Base-by-base conservation (phyloP, 2,888 invertebrate species). In the Leptopilina myrica region DNA sequence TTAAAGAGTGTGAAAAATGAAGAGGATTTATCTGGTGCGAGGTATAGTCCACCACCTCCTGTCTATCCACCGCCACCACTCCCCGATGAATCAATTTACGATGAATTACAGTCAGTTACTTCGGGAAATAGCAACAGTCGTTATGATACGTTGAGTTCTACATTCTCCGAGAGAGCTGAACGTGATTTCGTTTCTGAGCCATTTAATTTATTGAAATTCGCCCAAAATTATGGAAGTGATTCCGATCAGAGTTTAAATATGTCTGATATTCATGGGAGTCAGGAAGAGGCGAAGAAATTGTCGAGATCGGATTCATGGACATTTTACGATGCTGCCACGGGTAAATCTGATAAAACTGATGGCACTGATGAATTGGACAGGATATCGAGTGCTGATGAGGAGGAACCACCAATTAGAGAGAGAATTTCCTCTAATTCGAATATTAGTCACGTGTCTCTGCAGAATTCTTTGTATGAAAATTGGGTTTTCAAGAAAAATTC, bases 11-110 rank as follows among this genome's bases (percentile, higher is more conserved):
- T 86, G 69, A 88, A 84, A 81, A 88, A 89, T 76, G 89, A 90
- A 78, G 90, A 90, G 77, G 86, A 90, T 73, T 83, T 88, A 12
- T 85, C 88, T 79, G 86, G 86, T 11, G 78, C 76, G 53, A 84
- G 88, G 78, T 87, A 88, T 79, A 92, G 92, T 85, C 91, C 92
- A 78, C 93, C 94, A 62, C 94, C 94, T 15, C 94, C 94, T n/a
- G 87, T 92, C 46, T 93, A 94, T 87, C 94, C 94, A 65, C 94
- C 94, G 76, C 94, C 94, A n/a, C 93, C 94, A 67, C 90, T 93
- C 85, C 93, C 94, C 49, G 93, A 93, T 83, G 93, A 94, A 86
- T 92, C 92, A 53, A 91, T 93, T 80, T 94, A 94, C 85, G 94
- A 94, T 87, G 93, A 93, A 81, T 91, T 94, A 49, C 92, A 92